Base-by-base conservation (phyloP, 2,888 invertebrate genomes). In the Xanthostigma xanthostigma region DNA sequence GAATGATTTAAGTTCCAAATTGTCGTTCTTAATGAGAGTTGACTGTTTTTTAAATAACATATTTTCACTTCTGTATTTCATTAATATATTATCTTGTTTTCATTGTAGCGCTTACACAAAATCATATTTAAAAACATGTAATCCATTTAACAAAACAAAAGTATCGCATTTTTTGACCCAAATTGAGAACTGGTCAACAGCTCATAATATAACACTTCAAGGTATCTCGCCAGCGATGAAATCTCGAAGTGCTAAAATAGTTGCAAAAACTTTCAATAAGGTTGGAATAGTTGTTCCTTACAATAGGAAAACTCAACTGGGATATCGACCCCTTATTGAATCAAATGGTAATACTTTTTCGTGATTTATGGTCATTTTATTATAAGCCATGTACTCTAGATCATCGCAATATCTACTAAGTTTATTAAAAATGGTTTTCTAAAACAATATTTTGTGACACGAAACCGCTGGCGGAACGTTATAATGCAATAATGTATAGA, bases 211-310 rank as follows among this genome's bases (percentile, higher is more conserved):
- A 48, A 66, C 71, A 41, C 60, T 89, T 41, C 74, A 78, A 3
- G 64, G 66, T 50, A 75, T 73, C 41, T 74, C 76, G 9, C 60
- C 66, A 33, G 68, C 71, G 50, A 83, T 84, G 65, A 76, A 74
- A 52, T 69, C 71, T 44, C 70, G 83, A n/a, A 70, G 76, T 36
- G 71, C 70, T 41, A 74, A 73, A 51, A 73, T 77, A 10, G 78
- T 87, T 1, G 70, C 85, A 1, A 79, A 76, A 62, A 79, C 85
- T 36, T 83, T 91, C 57, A 89, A 91, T 64, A 79, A 79, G 49
- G 80, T 81, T 41, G 93, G 93, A 12, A 79, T 94, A 57, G 81
- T 85, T 34, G 93, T 94, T 2, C 92, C 92, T 0, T 83, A 82
- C 49, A 73, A 90, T 57, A 81, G 79, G 59, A 84, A 84, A 63